These are phyloP conservation scores for Macrobrachium nipponense DNA, from an alignment of 1,140 invertebrate species.

Conservation along the genomic window DNA sequence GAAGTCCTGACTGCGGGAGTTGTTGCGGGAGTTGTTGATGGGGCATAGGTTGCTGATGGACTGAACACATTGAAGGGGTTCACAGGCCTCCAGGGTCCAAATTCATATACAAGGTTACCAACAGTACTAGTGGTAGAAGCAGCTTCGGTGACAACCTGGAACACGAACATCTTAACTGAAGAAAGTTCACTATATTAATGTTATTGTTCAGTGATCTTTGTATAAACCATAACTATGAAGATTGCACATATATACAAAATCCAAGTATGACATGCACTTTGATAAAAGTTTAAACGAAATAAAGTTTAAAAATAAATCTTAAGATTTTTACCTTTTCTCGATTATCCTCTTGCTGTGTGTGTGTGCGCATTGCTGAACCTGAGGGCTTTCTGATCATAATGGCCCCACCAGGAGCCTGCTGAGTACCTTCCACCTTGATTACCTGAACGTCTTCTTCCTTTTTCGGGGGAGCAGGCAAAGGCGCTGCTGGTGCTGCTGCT, in stretches of 20 bases:
- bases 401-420: slow-evolving; percentile 42
- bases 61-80: slow-evolving; percentile 25
- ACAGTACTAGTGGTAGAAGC: slow-evolving; percentile 43
- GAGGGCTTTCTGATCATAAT: slow-evolving; percentile 52
- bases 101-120: slow-evolving; percentile 54
- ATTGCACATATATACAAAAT: too few species aligned
- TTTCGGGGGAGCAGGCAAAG: background rate
- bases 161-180: too few species aligned
- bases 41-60: background rate
- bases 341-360: slow-evolving; percentile 1
- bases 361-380: background rate
- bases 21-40: slow-evolving; percentile 3
- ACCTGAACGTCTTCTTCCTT: slow-evolving; percentile 47
- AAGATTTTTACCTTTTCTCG: background rate
- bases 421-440: slow-evolving; percentile 43
- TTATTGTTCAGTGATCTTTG: too few species aligned
- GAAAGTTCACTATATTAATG: too few species aligned
- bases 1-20: background rate
- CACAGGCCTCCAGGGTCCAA: slow-evolving; percentile 57
- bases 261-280: too few species aligned
- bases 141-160: too few species aligned
- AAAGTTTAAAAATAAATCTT: background rate
- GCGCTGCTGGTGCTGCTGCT: background rate
- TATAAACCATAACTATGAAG: too few species aligned
- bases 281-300: background rate